Conservation (phyloP, 1,140 invertebrate genomes). For the Pinna nobilis region DNA sequence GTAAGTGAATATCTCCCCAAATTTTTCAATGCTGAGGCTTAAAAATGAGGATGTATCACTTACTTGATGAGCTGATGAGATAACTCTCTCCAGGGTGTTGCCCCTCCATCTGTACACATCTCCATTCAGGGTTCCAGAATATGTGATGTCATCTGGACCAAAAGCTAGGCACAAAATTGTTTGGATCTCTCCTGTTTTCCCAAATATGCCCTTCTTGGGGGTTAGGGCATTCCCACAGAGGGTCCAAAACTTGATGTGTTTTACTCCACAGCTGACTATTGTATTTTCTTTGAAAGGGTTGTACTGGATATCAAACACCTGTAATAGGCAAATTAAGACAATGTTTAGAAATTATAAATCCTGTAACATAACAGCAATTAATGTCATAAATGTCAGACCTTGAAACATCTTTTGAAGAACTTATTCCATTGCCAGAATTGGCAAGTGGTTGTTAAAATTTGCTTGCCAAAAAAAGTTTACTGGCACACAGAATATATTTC, state of each 20-base stretch:
- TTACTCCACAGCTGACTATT: constrained; percentile 74
- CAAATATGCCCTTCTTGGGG: constrained; percentile 73
- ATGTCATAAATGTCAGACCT: too few species aligned
- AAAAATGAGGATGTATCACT: too few species aligned
- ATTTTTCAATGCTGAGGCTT: too few species aligned
- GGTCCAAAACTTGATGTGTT: constrained; percentile 75
- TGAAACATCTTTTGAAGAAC: too few species aligned
- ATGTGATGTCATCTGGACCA: constrained; percentile 65
- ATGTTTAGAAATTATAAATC: too few species aligned
- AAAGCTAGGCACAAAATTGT: constrained; percentile 72
- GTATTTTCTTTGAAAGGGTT: constrained; percentile 65
- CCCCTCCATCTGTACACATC: constrained; percentile 74
- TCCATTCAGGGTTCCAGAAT: constrained; percentile 72
- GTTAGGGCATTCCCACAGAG: constrained; percentile 74
- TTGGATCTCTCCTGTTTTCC: constrained; percentile 74
- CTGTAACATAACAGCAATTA: too few species aligned
- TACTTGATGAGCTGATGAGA: constrained; percentile 71
- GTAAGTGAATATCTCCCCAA: too few species aligned
- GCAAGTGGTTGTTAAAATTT: too few species aligned
- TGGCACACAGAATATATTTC: too few species aligned
- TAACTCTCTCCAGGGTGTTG: constrained; percentile 61
- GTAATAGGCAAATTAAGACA: constrained; percentile 11
- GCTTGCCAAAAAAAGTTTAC: too few species aligned
- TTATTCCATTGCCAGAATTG: too few species aligned
- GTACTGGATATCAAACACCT: constrained; percentile 75